phyloP scores from a whole-genome alignment of 2,797 vertebrate genomes.

The Pipistrellus pygmaeus region DNA sequence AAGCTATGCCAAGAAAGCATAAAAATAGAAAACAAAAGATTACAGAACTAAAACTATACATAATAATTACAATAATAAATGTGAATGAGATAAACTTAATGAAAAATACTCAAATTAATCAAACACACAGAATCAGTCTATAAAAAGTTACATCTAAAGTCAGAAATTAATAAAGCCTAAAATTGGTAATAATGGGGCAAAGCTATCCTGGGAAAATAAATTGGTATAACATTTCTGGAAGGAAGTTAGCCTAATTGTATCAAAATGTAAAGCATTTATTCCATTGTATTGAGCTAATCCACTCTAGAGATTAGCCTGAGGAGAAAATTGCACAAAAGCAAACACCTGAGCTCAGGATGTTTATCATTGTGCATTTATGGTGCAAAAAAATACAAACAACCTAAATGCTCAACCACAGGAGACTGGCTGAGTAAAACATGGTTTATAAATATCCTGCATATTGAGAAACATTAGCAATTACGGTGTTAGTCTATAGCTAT shows the following conservation, averaged over 20 bases:
- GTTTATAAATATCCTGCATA: conserved; percentile 10
- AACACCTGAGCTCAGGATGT: neutral
- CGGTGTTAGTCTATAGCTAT: neutral
- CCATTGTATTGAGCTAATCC: neutral
- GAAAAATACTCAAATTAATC: neutral
- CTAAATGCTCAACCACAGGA: neutral
- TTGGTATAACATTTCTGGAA: neutral
- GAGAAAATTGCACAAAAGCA: neutral
- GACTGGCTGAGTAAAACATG: neutral
- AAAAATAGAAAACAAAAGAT: conserved; percentile 36
- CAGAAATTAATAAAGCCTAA: neutral
- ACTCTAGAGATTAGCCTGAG: conserved; percentile 4
- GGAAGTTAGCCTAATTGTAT: neutral
- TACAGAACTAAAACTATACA: neutral
- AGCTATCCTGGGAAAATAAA: neutral
- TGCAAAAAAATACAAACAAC: neutral
- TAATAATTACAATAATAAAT: neutral
- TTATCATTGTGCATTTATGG: neutral
- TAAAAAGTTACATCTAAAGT: neutral
- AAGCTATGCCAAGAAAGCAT: neutral
- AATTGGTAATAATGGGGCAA: neutral
- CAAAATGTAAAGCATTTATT: neutral
- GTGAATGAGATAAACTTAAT: neutral
- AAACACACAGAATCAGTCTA: neutral
- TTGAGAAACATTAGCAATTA: neutral